These are phyloP conservation scores for Zygogramma bicolorata DNA, from an alignment of 2,888 invertebrate species.

Conservation along the genomic window DNA sequence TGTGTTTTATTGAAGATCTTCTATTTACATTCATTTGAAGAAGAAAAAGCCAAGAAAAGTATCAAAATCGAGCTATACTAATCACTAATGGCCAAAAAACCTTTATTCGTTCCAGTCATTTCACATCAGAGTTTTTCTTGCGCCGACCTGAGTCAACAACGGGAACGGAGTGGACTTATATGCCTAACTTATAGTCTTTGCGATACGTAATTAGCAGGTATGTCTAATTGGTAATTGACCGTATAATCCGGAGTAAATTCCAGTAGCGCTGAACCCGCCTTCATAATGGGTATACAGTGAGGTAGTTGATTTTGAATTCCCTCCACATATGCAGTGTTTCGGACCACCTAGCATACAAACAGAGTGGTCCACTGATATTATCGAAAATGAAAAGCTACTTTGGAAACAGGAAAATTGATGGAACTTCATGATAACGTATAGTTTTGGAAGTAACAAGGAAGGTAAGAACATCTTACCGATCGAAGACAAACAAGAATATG, in stretches of 20 bases:
- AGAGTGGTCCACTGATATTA: not conserved
- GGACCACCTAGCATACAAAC: not conserved
- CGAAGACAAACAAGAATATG: too few relatives aligned
- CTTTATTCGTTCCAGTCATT: not conserved
- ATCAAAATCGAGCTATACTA: not conserved
- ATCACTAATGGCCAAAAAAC: not conserved
- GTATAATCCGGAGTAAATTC: slow-evolving; percentile 57
- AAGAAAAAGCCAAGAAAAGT: too few relatives aligned
- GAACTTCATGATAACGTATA: too few relatives aligned
- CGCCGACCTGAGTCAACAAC: not conserved
- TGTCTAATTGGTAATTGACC: slow-evolving; percentile 60
- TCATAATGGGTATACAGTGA: slow-evolving; percentile 18
- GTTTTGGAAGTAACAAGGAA: too few relatives aligned
- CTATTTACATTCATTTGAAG: too few relatives aligned
- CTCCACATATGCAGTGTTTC: not conserved
- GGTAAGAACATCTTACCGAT: too few relatives aligned
- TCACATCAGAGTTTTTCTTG: not conserved
- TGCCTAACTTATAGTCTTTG: slow-evolving; percentile 12
- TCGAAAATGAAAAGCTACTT: too few relatives aligned
- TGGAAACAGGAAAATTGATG: too few relatives aligned
- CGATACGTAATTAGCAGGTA: slow-evolving; percentile 55
- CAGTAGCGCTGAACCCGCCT: slow-evolving; percentile 56
- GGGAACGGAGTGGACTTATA: slow-evolving; percentile 14
- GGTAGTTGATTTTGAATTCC: slow-evolving; percentile 6
- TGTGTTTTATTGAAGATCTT: too few relatives aligned